Percentiles rank a stretch among this genome's conserved stretches.
Conservation (phyloP, 1,140 invertebrate species). For the Drosophila pandora region DNA sequence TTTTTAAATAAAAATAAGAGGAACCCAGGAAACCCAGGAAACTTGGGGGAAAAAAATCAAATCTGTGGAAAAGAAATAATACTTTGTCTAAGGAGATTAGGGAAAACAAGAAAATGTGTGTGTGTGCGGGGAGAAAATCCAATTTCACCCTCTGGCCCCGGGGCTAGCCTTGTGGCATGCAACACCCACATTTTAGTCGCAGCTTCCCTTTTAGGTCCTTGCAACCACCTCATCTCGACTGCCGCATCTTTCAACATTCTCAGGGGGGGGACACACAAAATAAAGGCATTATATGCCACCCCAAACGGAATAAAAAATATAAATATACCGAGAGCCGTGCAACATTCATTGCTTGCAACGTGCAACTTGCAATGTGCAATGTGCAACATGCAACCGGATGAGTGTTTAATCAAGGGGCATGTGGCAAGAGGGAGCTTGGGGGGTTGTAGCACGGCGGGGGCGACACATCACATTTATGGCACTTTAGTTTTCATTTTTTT, state of each 20-base stretch:
- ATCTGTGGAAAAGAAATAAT: not conserved
- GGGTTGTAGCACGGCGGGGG: conserved; percentile 1
- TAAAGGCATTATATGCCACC: conserved; percentile 29
- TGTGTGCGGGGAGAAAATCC: not conserved
- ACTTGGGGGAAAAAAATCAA: not conserved
- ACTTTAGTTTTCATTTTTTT: conserved; percentile 47
- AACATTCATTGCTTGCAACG: conserved; percentile 15
- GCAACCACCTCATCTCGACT: conserved; percentile 7
- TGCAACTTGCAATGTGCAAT: conserved; percentile 22
- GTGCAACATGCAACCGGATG: conserved; percentile 41
- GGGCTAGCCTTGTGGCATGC: not conserved
- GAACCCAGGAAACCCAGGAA: not conserved
- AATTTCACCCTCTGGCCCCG: not conserved
- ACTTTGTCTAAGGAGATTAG: not conserved
- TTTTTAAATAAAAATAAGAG: not conserved
- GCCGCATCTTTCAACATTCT: conserved; percentile 29
- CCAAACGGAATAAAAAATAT: conserved; percentile 1
- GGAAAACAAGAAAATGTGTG: not conserved
- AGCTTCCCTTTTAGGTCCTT: not conserved
- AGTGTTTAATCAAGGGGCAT: conserved; percentile 15
- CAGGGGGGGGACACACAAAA: conserved; percentile 11
- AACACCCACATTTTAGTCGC: not conserved
- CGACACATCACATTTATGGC: conserved; percentile 50
- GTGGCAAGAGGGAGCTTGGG: not conserved
- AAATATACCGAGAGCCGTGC: conserved; percentile 26